Evolutionary conservation across 2,797 vertebrate species (phyloP), one percentile per base, ranked within the genome.

Genomic region (Falco biarmicus): DNA sequence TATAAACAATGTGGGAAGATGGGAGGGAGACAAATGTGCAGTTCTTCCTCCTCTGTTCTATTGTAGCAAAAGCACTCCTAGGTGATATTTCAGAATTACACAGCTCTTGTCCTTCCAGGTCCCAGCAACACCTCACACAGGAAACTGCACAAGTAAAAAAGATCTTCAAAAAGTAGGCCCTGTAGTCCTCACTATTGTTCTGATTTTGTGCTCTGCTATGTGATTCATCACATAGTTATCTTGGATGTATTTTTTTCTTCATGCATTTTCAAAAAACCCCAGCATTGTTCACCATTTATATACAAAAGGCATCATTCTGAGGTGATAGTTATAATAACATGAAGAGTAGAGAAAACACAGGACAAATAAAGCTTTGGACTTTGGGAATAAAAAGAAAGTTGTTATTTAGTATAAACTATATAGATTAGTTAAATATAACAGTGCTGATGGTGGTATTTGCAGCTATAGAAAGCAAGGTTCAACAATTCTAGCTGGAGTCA

Each of bases 1-100:
- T 37, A 7, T 74, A n/a, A 51, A 37, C 1, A 18, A 15, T 0
- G 0, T 69, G 56, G 34, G 53, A 79, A 37, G 4, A 47, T 70
- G 25, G 14, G 26, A 89, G 20, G 14, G 39, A 84, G 17, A 19
- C 41, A 89, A 77, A 80, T 47, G 22, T 84, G 2, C 13, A 28
- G 24, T 78, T 89, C 29, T 45, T 95, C 14, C 21, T 81, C n/a
- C 9, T 17, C 15, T 59, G 20, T 29, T 77, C 31, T n/a, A 0
- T n/a, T 75, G 29, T 37, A 87, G 34, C 60, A 77, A 53, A 61
- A 84, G 25, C 47, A 77, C 3, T 37, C n/a, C 19, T 69, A 48
- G 47, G 11, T 69, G 9, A 1, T 54, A 34, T 47, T 76, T 65
- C 59, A 80, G 48, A 84, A 54, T 75, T 81, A 32, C 10, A 41